phyloP scores from a whole-genome alignment of 2,888 invertebrate genomes.

The Trissoscelio sp. region DNA sequence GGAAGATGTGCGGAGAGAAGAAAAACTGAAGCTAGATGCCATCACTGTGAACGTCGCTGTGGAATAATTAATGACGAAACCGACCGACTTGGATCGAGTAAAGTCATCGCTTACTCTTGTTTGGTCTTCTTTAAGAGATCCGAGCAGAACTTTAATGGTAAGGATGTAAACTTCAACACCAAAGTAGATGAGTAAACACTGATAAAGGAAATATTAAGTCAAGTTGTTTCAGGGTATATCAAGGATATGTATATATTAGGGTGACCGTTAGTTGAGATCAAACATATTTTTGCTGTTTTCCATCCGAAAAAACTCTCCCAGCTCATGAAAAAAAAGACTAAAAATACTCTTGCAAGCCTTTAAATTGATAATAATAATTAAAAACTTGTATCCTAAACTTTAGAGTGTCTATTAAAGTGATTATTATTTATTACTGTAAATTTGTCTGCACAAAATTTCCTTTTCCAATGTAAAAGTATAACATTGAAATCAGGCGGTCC shows the following conservation, averaged over 20 bases:
- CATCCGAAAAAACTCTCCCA: no score
- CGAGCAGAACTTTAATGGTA: conserved; percentile 75
- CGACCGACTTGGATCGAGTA: conserved; percentile 77
- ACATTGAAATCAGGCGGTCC: conserved; percentile 26
- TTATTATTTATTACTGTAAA: no score
- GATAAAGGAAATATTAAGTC: conserved; percentile 53
- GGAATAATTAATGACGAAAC: conserved; percentile 80
- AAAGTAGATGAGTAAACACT: conserved; percentile 31
- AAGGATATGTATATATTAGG: no score
- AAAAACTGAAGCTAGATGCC: conserved; percentile 72
- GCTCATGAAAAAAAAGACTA: no score
- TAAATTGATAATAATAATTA: no score
- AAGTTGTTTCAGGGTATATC: no score
- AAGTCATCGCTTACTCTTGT: conserved; percentile 75
- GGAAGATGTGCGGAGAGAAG: conserved; percentile 70
- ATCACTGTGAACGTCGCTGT: conserved; percentile 74
- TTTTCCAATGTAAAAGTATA: conserved; percentile 18
- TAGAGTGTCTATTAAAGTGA: no score
- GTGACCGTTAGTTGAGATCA: no score
- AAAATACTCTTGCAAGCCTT: no score
- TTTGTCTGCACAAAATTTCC: no score
- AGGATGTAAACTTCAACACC: conserved; percentile 57
- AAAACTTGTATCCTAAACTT: no score
- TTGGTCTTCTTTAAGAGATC: conserved; percentile 64
- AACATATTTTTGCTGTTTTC: no score